Percentiles rank a stretch among this genome's conserved stretches.
Conservation (phyloP, 2,888 invertebrate genomes). For the Bugula neritina region DNA sequence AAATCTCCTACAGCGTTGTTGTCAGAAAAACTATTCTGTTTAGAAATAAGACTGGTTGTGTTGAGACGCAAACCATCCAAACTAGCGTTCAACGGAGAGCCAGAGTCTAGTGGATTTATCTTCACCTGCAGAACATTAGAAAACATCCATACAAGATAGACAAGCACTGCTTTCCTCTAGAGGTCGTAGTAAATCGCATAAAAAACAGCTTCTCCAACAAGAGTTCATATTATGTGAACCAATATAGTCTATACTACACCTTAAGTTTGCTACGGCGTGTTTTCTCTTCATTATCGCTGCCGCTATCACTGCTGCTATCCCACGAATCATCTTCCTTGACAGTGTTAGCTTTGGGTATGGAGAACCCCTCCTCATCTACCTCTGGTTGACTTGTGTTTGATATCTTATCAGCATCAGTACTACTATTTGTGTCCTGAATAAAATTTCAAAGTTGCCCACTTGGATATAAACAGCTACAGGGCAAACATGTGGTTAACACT, state of each 20-base stretch:
- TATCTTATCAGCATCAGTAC: constrained; percentile 1
- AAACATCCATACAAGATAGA: neutral
- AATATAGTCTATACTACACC: neutral
- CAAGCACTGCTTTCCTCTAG: no score
- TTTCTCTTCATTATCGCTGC: constrained; percentile 16
- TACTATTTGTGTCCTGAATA: constrained; percentile 30
- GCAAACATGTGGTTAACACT: no score
- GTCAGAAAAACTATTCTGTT: neutral
- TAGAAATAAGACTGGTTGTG: neutral
- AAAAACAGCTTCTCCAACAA: no score
- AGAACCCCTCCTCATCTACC: constrained; percentile 88
- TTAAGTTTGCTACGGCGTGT: constrained; percentile 1
- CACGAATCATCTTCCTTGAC: constrained; percentile 21
- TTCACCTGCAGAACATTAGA: constrained; percentile 1
- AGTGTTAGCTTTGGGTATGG: constrained; percentile 68
- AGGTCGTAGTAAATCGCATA: no score
- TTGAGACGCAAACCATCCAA: neutral
- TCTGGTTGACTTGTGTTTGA: constrained; percentile 32
- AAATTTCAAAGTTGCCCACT: no score
- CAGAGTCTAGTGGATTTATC: constrained; percentile 1
- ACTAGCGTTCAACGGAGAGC: neutral
- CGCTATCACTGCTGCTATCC: constrained; percentile 23
- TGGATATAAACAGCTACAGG: no score
- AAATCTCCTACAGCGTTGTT: neutral
- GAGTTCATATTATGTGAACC: no score